phyloP scores from a whole-genome alignment of 2,797 vertebrate genomes.

The Argentina silus region DNA sequence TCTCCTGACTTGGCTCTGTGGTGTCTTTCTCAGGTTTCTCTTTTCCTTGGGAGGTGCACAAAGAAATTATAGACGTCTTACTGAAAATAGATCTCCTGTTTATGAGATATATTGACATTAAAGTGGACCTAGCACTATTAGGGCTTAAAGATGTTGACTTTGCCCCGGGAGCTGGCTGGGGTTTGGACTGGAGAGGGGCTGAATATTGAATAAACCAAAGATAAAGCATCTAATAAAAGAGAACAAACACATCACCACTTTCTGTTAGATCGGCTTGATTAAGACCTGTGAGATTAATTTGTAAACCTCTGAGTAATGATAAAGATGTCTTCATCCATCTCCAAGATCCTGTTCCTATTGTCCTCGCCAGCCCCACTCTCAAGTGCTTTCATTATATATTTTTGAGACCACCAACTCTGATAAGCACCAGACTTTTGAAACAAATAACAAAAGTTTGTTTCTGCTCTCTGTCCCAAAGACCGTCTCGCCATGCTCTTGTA shows the following conservation, averaged over 20 bases:
- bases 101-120: slow-evolving; percentile 43
- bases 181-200: slow-evolving; percentile 3
- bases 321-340: background rate
- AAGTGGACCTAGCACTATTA: slow-evolving; percentile 39
- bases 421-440: background rate
- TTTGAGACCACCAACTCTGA: background rate
- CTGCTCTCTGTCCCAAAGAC: background rate
- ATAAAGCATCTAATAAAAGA: slow-evolving; percentile 38
- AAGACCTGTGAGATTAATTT: background rate
- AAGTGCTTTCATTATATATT: too few relatives aligned
- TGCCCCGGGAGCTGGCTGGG: slow-evolving; percentile 32
- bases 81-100: slow-evolving; percentile 50
- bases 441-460: background rate
- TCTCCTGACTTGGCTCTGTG: background rate
- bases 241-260: background rate
- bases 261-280: background rate
- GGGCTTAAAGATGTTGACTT: slow-evolving; percentile 51
- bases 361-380: background rate
- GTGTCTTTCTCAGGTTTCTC: slow-evolving; percentile 42
- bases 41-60: slow-evolving; percentile 61
- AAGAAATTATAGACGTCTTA: slow-evolving; percentile 37
- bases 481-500: background rate
- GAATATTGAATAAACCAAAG: slow-evolving; percentile 54
- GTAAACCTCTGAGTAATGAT: background rate
- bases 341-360: background rate